These are phyloP conservation scores for Myripristis murdjan DNA, from an alignment of 2,797 vertebrate genomes.

Conservation along the genomic window DNA sequence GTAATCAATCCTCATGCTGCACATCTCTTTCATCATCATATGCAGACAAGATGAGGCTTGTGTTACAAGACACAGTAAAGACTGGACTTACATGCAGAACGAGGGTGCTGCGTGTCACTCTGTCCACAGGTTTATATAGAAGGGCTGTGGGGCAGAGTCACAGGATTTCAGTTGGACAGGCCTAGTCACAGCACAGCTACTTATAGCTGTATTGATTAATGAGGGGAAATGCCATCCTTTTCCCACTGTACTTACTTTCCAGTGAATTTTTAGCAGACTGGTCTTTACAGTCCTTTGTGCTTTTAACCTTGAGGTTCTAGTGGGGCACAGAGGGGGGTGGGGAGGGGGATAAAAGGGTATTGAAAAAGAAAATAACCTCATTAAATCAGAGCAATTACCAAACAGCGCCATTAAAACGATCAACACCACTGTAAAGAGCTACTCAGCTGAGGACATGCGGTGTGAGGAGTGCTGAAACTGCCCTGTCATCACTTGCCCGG, in stretches of 20 bases:
- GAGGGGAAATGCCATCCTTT: slow-evolving; percentile 27
- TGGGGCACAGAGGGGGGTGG: slow-evolving; percentile 35
- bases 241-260: slow-evolving; percentile 90
- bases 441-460: slow-evolving; percentile 16
- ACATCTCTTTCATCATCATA: too few relatives aligned
- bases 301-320: slow-evolving; percentile 95
- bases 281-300: slow-evolving; percentile 95
- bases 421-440: slow-evolving; percentile 36
- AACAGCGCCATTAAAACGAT: slow-evolving; percentile 57
- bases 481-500: slow-evolving; percentile 66
- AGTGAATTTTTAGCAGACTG: slow-evolving; percentile 93
- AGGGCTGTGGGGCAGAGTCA: slow-evolving; percentile 86
- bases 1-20: background rate
- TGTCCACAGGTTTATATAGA: slow-evolving; percentile 97
- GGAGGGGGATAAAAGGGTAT: slow-evolving; percentile 36
- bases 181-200: slow-evolving; percentile 24
- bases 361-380: slow-evolving; percentile 24
- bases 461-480: slow-evolving; percentile 36
- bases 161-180: slow-evolving; percentile 28
- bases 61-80: background rate
- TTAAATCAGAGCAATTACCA: slow-evolving; percentile 45
- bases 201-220: slow-evolving; percentile 50
- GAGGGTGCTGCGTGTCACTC: slow-evolving; percentile 97
- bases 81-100: slow-evolving; percentile 94
- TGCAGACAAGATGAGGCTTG: background rate